Evolutionary conservation across 2,888 invertebrate species (phyloP).

Genomic region (Slavum lentiscoides): DNA sequence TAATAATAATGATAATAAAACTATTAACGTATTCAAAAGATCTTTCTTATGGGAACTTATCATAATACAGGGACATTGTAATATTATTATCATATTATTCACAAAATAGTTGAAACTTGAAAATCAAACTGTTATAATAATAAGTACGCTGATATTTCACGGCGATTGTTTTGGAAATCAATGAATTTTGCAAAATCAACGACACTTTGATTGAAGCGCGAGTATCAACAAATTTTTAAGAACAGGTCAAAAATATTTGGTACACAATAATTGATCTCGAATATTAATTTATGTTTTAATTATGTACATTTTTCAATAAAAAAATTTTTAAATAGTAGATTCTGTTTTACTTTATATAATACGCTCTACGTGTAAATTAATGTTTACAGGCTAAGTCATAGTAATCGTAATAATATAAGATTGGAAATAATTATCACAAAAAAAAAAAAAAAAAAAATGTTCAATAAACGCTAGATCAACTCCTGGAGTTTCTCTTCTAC

Average conservation of each 20-base stretch:
- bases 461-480: conserved; percentile 45
- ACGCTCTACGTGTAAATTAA: conserved; percentile 31
- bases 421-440: conserved; percentile 53
- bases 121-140: conserved; percentile 22
- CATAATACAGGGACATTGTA: neutral
- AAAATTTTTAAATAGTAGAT: conserved; percentile 30
- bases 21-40: conserved; percentile 39
- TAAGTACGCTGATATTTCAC: neutral
- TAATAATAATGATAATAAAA: conserved; percentile 30
- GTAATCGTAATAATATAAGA: conserved; percentile 44
- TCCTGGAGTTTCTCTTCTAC: conserved; percentile 41
- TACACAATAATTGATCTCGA: conserved; percentile 26
- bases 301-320: conserved; percentile 32
- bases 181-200: conserved; percentile 32
- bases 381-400: conserved; percentile 43
- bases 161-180: conserved; percentile 24
- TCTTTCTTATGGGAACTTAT: conserved; percentile 28
- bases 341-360: conserved; percentile 30
- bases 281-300: conserved; percentile 36
- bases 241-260: conserved; percentile 5
- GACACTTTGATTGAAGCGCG: conserved; percentile 29
- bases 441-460: conserved; percentile 30
- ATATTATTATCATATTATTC: conserved; percentile 32
- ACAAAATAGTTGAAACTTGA: conserved; percentile 38
- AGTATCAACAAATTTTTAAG: neutral